phyloP scores from a whole-genome alignment of 2,888 invertebrate genomes.

The Folsomia manolachei region DNA sequence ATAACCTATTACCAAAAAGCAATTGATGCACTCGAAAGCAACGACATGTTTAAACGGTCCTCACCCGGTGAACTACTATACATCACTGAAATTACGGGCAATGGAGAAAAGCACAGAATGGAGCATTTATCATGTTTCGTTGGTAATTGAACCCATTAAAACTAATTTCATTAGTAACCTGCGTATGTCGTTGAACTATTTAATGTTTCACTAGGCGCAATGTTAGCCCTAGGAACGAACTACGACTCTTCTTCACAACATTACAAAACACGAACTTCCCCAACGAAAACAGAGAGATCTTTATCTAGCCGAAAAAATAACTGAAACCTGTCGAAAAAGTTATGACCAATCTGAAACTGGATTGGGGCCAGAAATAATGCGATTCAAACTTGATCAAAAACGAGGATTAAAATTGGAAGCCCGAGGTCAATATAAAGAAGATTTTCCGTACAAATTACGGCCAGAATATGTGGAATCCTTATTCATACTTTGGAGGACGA shows the following conservation, averaged over 20 bases:
- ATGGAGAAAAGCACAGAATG: neutral
- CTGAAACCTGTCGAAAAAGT: neutral
- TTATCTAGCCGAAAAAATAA: neutral
- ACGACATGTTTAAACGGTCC: neutral
- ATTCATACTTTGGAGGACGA: neutral
- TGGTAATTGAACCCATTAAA: neutral
- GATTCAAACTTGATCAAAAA: neutral
- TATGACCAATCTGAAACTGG: neutral
- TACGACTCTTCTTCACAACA: neutral
- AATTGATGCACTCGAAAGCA: neutral
- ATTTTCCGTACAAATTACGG: neutral
- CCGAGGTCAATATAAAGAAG: no score
- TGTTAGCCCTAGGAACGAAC: neutral
- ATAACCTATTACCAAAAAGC: neutral
- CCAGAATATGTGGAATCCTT: neutral
- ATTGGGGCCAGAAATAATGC: neutral
- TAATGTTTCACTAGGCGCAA: no score
- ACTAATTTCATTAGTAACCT: neutral
- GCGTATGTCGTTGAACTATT: neutral
- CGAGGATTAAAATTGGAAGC: no score
- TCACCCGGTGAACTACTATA: neutral
- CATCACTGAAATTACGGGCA: neutral
- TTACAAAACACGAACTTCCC: neutral
- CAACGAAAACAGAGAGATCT: neutral
- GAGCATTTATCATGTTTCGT: neutral